A percentile compares a stretch with the other conserved stretches of the same genome.
phyloP scores from a whole-genome alignment of 1,140 invertebrate genomes.

The Atta colombica region DNA sequence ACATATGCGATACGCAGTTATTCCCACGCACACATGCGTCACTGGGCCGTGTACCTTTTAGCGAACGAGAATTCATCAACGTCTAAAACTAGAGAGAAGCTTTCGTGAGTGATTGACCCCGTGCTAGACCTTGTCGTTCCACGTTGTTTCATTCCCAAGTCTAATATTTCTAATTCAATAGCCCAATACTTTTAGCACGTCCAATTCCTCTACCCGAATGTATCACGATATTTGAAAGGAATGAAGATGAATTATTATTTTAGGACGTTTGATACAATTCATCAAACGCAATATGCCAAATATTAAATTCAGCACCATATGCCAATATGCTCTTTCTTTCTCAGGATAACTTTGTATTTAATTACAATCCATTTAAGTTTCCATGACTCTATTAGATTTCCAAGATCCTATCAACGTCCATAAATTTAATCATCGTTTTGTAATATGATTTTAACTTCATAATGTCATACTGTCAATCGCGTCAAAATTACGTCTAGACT shows the following conservation, averaged over 20 bases:
- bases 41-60: conserved; percentile 59
- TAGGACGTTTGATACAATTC: too few relatives aligned
- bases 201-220: background rate
- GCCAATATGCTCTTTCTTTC: background rate
- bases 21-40: conserved; percentile 26
- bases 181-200: conserved; percentile 6
- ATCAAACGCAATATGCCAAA: background rate
- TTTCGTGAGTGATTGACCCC: conserved; percentile 57
- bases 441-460: conserved; percentile 11
- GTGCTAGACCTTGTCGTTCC: conserved; percentile 45
- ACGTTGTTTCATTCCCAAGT: conserved; percentile 46
- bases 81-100: conserved; percentile 71
- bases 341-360: background rate
- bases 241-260: conserved; percentile 23
- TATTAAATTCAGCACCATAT: background rate
- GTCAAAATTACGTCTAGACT: background rate
- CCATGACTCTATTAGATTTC: background rate
- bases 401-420: background rate
- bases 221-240: background rate
- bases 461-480: background rate
- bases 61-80: conserved; percentile 71
- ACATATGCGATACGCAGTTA: conserved; percentile 37
- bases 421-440: background rate
- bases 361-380: conserved; percentile 8
- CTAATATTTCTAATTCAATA: conserved; percentile 50